Base-by-base conservation (phyloP, 2,113 vertebrate genomes). In the Cettia cetti region DNA sequence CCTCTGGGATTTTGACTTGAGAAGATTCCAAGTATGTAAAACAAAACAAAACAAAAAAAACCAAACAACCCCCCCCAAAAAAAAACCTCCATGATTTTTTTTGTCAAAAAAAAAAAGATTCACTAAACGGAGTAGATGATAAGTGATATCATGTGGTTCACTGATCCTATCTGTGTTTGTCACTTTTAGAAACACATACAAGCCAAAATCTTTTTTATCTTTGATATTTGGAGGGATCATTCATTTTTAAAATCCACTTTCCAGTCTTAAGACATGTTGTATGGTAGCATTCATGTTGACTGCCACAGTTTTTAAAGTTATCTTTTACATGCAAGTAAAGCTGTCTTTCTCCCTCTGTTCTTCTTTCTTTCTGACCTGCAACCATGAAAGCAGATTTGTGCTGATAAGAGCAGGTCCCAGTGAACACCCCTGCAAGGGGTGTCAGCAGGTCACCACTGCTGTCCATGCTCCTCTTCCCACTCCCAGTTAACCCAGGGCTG, bases 381-480 rank as follows among this genome's bases (percentile, higher is more conserved):
- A 18, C 22, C 40, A 20, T 1, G 1, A 30, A 68, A 82, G 79
- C 44, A 86, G 15, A 49, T 80, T 44, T 52, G n/a, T 17, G 40
- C n/a, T 71, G 17, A 40, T 52, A 47, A 71, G 24, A 83, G 47
- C 21, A 89, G 72, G 33, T 68, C 22, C 61, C 39, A 65, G 35
- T 7, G 19, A 30, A 35, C 39, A 37, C 3, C 18, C 31, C 42
- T 63, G 44, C n/a, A 54, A 35, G 33, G 45, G n/a, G 19, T 5
- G 1, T 50, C 13, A 2, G 31, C 35, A 52, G 35, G 8, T 56
- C 31, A 44, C 16, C 6, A 1, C 5, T 33, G 12, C 49, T 75
- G 49, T 20, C 31, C 10, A 0, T 4, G 12, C 3, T 37, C 20
- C 23, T 30, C 19, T 63, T 42, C 22, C 44, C 28, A 52, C 3